These are phyloP conservation scores for Spongia lamella DNA, from an alignment of 37 sponge, comb jelly and placozoan species.

Conservation along the genomic window DNA sequence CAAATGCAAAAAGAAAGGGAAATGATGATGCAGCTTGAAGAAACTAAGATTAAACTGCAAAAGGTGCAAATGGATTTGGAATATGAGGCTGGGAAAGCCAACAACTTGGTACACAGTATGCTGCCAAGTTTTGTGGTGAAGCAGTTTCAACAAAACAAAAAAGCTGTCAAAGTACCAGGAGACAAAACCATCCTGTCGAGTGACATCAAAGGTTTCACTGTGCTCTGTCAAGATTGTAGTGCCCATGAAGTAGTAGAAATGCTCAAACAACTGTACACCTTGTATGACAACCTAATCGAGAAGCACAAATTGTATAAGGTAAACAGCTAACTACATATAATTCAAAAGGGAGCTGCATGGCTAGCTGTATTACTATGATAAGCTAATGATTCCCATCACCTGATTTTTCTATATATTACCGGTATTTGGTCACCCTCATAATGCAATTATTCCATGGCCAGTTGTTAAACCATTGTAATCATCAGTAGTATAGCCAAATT, in stretches of 20 bases:
- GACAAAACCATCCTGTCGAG: constrained; percentile 77
- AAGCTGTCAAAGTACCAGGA: neutral
- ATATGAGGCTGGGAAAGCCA: constrained; percentile 62
- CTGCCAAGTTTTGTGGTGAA: constrained; percentile 63
- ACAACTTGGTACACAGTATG: constrained; percentile 71
- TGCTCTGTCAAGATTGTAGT: constrained; percentile 57
- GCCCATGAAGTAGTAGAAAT: constrained; percentile 73
- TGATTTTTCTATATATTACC: too few relatives aligned
- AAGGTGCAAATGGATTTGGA: constrained; percentile 45
- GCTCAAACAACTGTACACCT: constrained; percentile 75
- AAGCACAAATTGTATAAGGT: constrained; percentile 82
- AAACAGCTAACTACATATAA: neutral
- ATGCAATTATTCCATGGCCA: too few relatives aligned
- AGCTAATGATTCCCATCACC: too few relatives aligned
- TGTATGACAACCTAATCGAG: constrained; percentile 60
- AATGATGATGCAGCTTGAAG: constrained; percentile 48
- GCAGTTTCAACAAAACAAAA: constrained; percentile 21
- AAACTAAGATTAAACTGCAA: constrained; percentile 48
- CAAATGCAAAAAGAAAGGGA: constrained; percentile 54
- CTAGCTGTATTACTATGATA: too few relatives aligned
- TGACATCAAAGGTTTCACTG: constrained; percentile 86
- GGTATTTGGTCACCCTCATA: too few relatives aligned
- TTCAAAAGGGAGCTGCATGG: too few relatives aligned
- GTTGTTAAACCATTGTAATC: too few relatives aligned
- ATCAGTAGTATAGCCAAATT: too few relatives aligned